Percentiles rank a stretch among this genome's conserved stretches.
These are phyloP conservation scores for Montipora foliosa DNA, from an alignment of 64 coral and sea anemone species.

Conservation along the genomic window DNA sequence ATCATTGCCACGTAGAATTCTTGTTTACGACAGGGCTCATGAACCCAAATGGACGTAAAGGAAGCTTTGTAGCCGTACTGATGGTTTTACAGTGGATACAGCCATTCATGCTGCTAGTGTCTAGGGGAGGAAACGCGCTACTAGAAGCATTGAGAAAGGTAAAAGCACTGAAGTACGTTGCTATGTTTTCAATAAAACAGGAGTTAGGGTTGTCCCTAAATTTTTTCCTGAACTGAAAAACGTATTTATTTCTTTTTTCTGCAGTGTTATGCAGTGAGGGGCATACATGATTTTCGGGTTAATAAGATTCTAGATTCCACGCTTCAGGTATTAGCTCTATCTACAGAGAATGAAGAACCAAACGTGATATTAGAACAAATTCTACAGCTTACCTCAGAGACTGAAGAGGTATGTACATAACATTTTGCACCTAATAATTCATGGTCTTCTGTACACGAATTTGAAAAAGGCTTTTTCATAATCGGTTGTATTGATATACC, in stretches of 20 bases:
- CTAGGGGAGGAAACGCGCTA: background rate
- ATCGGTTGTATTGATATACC: too few relatives aligned
- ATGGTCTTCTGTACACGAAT: too few relatives aligned
- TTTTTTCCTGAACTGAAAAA: too few relatives aligned
- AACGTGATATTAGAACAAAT: too few relatives aligned
- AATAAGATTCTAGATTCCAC: background rate
- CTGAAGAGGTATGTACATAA: too few relatives aligned
- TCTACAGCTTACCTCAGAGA: too few relatives aligned
- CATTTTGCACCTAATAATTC: too few relatives aligned
- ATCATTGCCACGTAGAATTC: background rate
- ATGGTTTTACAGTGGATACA: slow-evolving; percentile 20
- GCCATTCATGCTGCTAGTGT: slow-evolving; percentile 15
- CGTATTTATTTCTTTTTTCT: background rate
- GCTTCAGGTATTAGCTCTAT: background rate
- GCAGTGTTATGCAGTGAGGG: background rate
- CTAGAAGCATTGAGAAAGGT: background rate
- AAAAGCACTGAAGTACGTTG: background rate
- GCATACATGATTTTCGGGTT: background rate
- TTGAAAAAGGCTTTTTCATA: too few relatives aligned
- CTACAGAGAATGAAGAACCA: too few relatives aligned
- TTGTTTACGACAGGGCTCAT: background rate
- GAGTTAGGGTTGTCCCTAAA: too few relatives aligned
- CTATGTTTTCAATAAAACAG: too few relatives aligned
- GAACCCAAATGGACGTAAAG: slow-evolving; percentile 2
- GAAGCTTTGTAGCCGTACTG: slow-evolving; percentile 6